phyloP scores from a whole-genome alignment of 1,140 invertebrate genomes.

The Sinonovacula constricta region DNA sequence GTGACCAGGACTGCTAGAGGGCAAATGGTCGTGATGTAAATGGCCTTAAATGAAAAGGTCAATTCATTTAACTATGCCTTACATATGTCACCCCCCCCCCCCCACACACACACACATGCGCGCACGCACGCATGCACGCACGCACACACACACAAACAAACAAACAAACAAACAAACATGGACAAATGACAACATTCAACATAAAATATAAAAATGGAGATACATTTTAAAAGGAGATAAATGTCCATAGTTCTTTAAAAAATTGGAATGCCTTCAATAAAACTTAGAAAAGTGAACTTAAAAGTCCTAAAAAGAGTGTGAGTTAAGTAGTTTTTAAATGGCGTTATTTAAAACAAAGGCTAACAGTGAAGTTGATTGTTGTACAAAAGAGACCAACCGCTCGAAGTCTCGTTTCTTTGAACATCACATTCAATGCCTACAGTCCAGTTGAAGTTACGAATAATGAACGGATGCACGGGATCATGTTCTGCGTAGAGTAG shows the following conservation, averaged over 20 bases:
- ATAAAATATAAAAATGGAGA: not conserved
- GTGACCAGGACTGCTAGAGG: not conserved
- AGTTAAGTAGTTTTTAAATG: not conserved
- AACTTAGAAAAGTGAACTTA: not conserved
- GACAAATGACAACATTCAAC: too few species aligned
- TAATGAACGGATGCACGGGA: conserved; percentile 21
- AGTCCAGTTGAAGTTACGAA: conserved; percentile 33
- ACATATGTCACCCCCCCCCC: too few species aligned
- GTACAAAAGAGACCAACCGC: not conserved
- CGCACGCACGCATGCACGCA: too few species aligned
- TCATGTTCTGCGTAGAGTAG: conserved; percentile 9
- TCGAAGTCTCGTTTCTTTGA: conserved; percentile 18
- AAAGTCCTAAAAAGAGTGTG: not conserved
- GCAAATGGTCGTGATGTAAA: conserved; percentile 1
- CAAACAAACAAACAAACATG: not conserved
- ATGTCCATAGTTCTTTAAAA: not conserved
- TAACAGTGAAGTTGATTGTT: not conserved
- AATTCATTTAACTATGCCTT: too few species aligned
- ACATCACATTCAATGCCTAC: conserved; percentile 34
- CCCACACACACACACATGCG: too few species aligned
- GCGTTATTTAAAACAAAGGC: too few species aligned
- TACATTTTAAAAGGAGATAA: not conserved
- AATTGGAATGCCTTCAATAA: not conserved
- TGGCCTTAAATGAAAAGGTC: conserved; percentile 11
- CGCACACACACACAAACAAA: too few species aligned